Base-by-base conservation (phyloP, 2,888 invertebrate species). In the Cistogaster globosa region DNA sequence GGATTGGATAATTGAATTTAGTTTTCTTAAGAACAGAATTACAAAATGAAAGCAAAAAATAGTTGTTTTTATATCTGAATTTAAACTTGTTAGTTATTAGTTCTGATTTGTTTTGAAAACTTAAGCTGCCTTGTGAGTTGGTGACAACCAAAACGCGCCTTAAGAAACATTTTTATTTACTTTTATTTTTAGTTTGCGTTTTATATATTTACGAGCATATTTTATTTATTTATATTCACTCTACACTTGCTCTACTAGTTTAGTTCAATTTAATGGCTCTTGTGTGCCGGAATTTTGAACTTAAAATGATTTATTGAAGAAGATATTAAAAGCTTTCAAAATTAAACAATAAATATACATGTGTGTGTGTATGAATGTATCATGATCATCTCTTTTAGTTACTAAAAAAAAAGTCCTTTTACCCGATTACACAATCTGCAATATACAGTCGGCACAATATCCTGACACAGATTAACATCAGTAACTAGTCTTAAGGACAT, bases 141-240 rank as follows among this genome's bases (percentile, higher is more conserved):
- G 51, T 60, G 71, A 77, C 71, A 83, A 74, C 2, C 36, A 45
- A 83, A 78, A 83, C 74, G 62, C 74, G 83, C 58, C 62, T 57
- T 22, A 36, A 63, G 20, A 63, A 57, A 51, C 32, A 22, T 57
- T 22, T 22, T 69, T 42, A 8, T 57, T 69, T 2, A 16, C 11
- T 38, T 32, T 32, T 5, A 42, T 42, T 60, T 62, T 63, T 42
- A 74, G 63, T 63, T 74, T 74, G 62, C 53, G 53, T 74, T 63
- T 63, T 63, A 63, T 63, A 74, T 42, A 26, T 20, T 18, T 20
- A 53, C 51, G 14, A 4, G 45, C 14, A 48, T 6, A 48, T 48
- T 16, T 16, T 48, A 16, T 14, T 48, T 6, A 14, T 48, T 42
- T 6, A 1, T 36, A 22, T 51, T 62, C 22, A 62, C 32, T 20